These are phyloP conservation scores for Amazonetta brasiliensis DNA, from an alignment of 2,797 vertebrate genomes.

Conservation along the genomic window DNA sequence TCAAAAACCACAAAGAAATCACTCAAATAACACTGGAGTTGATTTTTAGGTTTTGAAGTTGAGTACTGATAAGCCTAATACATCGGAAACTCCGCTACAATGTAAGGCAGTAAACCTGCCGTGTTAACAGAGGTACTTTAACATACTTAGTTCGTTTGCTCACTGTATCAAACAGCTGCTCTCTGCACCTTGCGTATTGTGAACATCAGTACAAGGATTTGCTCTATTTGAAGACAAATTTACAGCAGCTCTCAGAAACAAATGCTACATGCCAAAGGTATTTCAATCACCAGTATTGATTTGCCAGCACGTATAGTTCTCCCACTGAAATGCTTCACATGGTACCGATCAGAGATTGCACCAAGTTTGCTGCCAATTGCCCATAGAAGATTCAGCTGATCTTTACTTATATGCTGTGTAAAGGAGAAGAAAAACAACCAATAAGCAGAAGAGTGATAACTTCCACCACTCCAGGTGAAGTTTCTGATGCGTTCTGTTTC, in stretches of 20 bases:
- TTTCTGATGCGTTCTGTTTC: not conserved
- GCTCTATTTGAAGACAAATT: not conserved
- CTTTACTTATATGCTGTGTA: not conserved
- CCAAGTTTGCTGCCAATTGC: not conserved
- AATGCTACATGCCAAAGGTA: not conserved
- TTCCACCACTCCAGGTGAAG: not conserved
- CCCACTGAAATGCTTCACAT: not conserved
- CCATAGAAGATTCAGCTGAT: not conserved
- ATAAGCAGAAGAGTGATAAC: not conserved
- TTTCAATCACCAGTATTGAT: not conserved
- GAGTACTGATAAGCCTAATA: slow-evolving; percentile 71
- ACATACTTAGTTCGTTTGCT: not conserved
- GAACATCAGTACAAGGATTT: not conserved
- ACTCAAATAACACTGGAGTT: slow-evolving; percentile 62
- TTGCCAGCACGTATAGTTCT: not conserved
- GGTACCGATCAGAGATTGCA: not conserved
- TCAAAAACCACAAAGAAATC: slow-evolving; percentile 77
- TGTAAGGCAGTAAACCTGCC: slow-evolving; percentile 41
- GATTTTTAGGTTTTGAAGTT: slow-evolving; percentile 71
- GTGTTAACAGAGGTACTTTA: slow-evolving; percentile 64
- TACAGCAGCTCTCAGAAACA: not conserved
- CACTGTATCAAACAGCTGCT: not conserved
- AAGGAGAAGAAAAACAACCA: not conserved
- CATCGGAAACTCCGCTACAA: slow-evolving; percentile 59
- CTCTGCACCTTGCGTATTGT: not conserved